These are phyloP conservation scores for Percina caprodes DNA, from an alignment of 2,113 vertebrate species.

Conservation along the genomic window DNA sequence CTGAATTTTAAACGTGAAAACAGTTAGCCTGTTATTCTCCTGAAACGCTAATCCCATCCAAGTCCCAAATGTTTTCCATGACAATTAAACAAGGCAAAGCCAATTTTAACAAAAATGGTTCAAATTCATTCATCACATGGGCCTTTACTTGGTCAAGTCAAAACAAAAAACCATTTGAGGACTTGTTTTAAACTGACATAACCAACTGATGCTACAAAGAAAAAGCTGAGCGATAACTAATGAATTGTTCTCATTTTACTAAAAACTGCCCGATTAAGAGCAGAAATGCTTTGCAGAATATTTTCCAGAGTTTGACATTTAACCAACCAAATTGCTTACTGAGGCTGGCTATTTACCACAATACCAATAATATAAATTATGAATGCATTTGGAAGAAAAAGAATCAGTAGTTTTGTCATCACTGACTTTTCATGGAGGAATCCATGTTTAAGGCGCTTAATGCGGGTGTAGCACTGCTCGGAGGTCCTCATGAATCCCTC, in stretches of 20 bases:
- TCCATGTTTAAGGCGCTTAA: slow-evolving; percentile 81
- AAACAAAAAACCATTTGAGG: neutral
- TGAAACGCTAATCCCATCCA: neutral
- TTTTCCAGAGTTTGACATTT: neutral
- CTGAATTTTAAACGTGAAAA: slow-evolving; percentile 42
- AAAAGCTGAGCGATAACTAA: neutral
- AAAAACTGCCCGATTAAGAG: neutral
- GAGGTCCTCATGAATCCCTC: slow-evolving; percentile 75
- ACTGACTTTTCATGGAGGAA: slow-evolving; percentile 81
- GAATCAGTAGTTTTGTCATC: neutral
- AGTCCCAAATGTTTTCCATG: neutral
- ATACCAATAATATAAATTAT: neutral
- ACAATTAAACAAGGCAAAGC: neutral
- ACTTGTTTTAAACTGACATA: neutral
- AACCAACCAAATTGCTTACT: neutral
- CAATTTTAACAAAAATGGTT: neutral
- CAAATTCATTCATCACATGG: neutral
- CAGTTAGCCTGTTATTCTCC: neutral
- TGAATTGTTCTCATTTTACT: neutral
- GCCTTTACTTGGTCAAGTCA: neutral
- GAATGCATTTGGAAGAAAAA: neutral
- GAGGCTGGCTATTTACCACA: neutral
- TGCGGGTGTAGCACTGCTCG: slow-evolving; percentile 82
- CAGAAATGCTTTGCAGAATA: neutral
- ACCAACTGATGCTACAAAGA: neutral